A percentile compares a stretch with the other conserved stretches of the same genome.
Evolutionary conservation across 2,888 invertebrate genomes (phyloP).

Genomic region (Drosophila meridionalis): DNA sequence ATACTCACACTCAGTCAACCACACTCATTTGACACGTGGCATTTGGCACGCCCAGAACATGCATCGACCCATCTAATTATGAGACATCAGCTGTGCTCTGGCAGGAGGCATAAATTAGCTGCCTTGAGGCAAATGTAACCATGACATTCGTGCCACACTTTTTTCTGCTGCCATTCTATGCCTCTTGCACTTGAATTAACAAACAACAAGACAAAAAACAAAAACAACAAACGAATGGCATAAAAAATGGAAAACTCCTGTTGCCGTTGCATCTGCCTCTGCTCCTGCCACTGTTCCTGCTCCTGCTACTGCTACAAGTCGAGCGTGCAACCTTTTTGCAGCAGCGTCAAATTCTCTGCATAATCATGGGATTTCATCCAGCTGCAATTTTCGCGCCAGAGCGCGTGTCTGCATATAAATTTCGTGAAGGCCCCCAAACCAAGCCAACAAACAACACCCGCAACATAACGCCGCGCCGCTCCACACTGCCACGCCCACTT

Average conservation of each 20-base stretch:
- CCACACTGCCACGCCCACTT: neutral
- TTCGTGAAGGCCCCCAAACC: constrained; percentile 27
- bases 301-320: constrained; percentile 44
- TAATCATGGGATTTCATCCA: constrained; percentile 83
- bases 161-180: neutral
- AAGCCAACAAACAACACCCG: neutral
- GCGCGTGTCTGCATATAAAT: constrained; percentile 77
- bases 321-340: constrained; percentile 61
- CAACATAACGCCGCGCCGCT: neutral
- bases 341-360: constrained; percentile 62
- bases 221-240: neutral
- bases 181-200: constrained; percentile 30
- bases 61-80: constrained; percentile 60
- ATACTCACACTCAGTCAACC: neutral
- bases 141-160: constrained; percentile 42
- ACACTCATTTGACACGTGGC: constrained; percentile 45
- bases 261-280: neutral
- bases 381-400: constrained; percentile 81
- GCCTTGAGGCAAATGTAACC: constrained; percentile 39
- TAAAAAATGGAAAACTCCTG: constrained; percentile 37
- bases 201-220: constrained; percentile 11
- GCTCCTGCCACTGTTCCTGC: constrained; percentile 26
- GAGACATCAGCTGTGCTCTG: constrained; percentile 38
- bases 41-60: constrained; percentile 34
- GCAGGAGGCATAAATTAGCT: constrained; percentile 51